A percentile compares a stretch with the other conserved stretches of the same genome.
These are phyloP conservation scores for Antedon mediterranea DNA, from an alignment of 53 echinoderm and acorn worm genomes.

Conservation along the genomic window DNA sequence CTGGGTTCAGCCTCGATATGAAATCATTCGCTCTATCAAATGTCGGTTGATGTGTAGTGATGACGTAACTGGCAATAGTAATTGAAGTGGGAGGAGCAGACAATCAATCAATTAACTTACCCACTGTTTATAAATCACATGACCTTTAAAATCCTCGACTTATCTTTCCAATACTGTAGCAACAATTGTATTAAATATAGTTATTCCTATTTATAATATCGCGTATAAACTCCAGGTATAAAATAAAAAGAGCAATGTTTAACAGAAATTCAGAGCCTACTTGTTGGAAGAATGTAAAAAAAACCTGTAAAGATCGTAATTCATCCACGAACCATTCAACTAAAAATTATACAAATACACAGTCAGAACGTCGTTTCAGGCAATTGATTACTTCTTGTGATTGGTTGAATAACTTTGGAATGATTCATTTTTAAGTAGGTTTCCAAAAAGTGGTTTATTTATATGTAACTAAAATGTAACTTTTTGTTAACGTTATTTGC, in stretches of 20 bases:
- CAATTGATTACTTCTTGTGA: background rate
- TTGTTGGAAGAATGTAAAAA: background rate
- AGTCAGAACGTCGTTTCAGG: background rate
- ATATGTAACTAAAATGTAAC: too few species aligned
- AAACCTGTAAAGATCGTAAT: background rate
- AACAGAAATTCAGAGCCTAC: background rate
- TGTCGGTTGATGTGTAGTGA: background rate
- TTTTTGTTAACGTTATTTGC: background rate
- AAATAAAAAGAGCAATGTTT: background rate
- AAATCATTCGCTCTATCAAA: background rate
- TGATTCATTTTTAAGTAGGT: background rate
- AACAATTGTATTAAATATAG: background rate
- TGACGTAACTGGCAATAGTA: too few species aligned
- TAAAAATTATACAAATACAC: background rate
- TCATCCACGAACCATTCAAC: background rate
- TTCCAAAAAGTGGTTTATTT: too few species aligned
- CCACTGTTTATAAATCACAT: background rate
- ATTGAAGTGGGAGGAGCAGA: background rate
- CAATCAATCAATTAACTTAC: background rate
- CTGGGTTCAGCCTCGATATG: background rate
- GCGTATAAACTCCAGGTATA: background rate
- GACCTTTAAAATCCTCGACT: background rate
- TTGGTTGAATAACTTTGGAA: background rate
- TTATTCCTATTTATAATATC: background rate
- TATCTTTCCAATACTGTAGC: background rate